A percentile compares a stretch with the other conserved stretches of the same genome.
These are phyloP conservation scores for Drosophila bocqueti DNA, from an alignment of 1,140 invertebrate species.

Conservation along the genomic window DNA sequence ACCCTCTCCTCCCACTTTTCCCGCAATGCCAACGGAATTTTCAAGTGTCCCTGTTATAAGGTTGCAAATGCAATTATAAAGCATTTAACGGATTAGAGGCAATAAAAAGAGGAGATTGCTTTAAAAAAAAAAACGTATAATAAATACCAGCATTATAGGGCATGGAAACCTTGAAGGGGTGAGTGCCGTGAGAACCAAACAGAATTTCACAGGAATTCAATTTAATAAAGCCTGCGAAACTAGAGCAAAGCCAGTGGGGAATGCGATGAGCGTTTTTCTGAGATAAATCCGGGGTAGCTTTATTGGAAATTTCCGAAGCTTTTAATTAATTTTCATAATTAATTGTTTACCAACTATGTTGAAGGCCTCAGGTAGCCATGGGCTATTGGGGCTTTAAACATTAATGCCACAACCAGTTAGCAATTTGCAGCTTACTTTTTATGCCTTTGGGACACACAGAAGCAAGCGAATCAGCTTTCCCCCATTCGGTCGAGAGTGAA, in stretches of 20 bases:
- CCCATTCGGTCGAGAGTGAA: slow-evolving; percentile 30
- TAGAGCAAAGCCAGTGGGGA: slow-evolving; percentile 19
- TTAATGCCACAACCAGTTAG: neutral
- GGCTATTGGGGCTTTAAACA: slow-evolving; percentile 2
- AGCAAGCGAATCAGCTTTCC: slow-evolving; percentile 16
- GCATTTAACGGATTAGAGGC: slow-evolving; percentile 72
- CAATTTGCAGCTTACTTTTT: slow-evolving; percentile 9
- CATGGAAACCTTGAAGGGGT: slow-evolving; percentile 19
- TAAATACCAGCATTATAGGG: slow-evolving; percentile 51
- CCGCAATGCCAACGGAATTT: slow-evolving; percentile 23
- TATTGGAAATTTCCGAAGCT: slow-evolving; percentile 17
- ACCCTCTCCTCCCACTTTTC: slow-evolving; percentile 15
- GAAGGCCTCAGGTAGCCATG: neutral
- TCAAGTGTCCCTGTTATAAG: slow-evolving; percentile 67
- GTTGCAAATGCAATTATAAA: slow-evolving; percentile 75
- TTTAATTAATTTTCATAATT: slow-evolving; percentile 15
- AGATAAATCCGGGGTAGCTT: slow-evolving; percentile 1
- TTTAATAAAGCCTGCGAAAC: slow-evolving; percentile 28
- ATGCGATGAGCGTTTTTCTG: slow-evolving; percentile 21
- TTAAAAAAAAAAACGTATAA: slow-evolving; percentile 32
- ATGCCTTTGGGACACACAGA: slow-evolving; percentile 14
- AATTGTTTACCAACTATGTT: slow-evolving; percentile 6
- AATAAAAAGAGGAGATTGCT: slow-evolving; percentile 61
- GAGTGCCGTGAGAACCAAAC: slow-evolving; percentile 60
- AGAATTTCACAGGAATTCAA: slow-evolving; percentile 51